Evolutionary conservation across 2,888 invertebrate genomes (phyloP).

Genomic region (Ormyrus nitidulus): DNA sequence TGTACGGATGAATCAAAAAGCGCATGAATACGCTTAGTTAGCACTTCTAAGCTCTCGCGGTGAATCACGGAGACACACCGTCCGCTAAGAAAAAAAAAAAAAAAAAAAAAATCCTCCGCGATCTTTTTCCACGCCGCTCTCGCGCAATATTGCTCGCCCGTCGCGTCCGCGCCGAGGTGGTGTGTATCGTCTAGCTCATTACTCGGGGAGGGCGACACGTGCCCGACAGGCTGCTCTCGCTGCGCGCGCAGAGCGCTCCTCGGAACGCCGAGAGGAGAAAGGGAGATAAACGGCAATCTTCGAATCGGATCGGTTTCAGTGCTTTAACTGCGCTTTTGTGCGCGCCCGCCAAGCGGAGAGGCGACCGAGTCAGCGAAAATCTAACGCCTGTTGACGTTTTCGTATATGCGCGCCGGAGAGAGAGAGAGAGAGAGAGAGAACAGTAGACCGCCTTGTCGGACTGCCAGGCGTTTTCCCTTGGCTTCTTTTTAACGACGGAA

Average conservation of each 20-base stretch:
- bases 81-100: too few species aligned
- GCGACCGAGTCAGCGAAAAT: constrained; percentile 53
- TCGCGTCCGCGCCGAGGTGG: constrained; percentile 46
- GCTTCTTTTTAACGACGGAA: too few species aligned
- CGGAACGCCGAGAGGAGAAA: constrained; percentile 9
- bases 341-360: background rate
- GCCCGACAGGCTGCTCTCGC: constrained; percentile 33
- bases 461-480: too few species aligned
- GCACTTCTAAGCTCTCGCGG: too few species aligned
- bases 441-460: constrained; percentile 18
- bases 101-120: too few species aligned
- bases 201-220: constrained; percentile 58
- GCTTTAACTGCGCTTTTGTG: constrained; percentile 36
- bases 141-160: constrained; percentile 46
- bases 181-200: constrained; percentile 57
- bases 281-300: constrained; percentile 61
- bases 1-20: too few species aligned
- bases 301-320: constrained; percentile 58
- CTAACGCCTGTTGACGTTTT: constrained; percentile 55
- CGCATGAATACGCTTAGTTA: too few species aligned
- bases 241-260: background rate
- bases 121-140: too few species aligned
- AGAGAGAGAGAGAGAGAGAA: background rate
- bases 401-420: background rate
- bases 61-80: too few species aligned